Evolutionary conservation across 2,888 invertebrate genomes (phyloP), one percentile per base, ranked within the genome.

Genomic region (Pollenia labialis): DNA sequence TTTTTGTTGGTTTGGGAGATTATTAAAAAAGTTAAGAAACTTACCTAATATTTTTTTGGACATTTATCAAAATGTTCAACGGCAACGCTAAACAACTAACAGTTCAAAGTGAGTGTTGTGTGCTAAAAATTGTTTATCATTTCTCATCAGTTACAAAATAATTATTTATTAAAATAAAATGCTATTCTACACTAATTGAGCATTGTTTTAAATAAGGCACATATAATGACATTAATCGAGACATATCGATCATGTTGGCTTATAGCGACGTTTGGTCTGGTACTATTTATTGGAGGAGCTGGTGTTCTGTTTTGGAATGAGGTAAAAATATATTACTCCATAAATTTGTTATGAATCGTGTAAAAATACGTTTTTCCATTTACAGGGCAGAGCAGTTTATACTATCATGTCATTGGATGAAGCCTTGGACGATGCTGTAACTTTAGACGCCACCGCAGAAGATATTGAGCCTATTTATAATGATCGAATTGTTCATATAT

Each of bases 271-370:
- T 95, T 97, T 86, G 97, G 97, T 74, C 92, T 95, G 52, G 90
- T 95, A 75, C 93, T 97, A 62, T 96, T 96, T 91, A 92, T 94
- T 44, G 95, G 94, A 52, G 97, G 97, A 48, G 95, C 95, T 88
- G 95, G 95, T 90, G 94, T 97, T 32, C 94, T 98, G 71, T 95
- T 97, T 91, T 97, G 97, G 97, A 97, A 98, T 92, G 98, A 98
- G 95, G 97, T 97, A 94, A 89, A 16, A 56, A 46, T 48, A 23
- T 23, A 46, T 10, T 10, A 18, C 1, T n/a, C 18, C 9, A 2
- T 64, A 66, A n/a, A 56, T 50, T 32, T 32, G 32, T 32, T 32
- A 32, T 32, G 4, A 0, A 6, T 32, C 32, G 32, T 32, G 8
- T 23, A 54, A 14, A 74, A 14, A 54, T 42, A 14, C 12, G 0